Evolutionary conservation across 1,140 invertebrate species (phyloP).

Genomic region (Platyscapa corneri): DNA sequence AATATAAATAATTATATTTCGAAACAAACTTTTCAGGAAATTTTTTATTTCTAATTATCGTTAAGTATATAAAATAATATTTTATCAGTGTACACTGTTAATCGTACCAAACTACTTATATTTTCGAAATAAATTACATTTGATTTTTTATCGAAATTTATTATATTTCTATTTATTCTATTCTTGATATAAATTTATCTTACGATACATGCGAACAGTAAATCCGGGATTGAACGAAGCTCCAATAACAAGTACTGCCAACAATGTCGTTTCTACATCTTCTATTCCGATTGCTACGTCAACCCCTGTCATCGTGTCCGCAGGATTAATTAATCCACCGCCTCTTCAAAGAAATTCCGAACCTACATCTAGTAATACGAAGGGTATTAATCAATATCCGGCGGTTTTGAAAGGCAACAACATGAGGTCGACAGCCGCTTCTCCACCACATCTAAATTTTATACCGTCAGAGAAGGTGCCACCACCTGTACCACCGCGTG

Average conservation of each 20-base stretch:
- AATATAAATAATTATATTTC: too few relatives aligned
- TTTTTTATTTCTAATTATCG: neutral
- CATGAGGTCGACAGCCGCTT: conserved; percentile 50
- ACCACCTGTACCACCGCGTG: conserved; percentile 86
- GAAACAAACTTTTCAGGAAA: too few relatives aligned
- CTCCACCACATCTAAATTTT: conserved; percentile 67
- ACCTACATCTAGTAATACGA: conserved; percentile 56
- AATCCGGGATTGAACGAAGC: conserved; percentile 47
- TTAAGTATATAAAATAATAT: neutral
- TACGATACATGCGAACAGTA: conserved; percentile 11
- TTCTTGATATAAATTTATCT: conserved; percentile 9
- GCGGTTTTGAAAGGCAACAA: conserved; percentile 83
- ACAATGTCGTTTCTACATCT: conserved; percentile 36
- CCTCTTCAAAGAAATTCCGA: conserved; percentile 70
- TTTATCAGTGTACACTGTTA: neutral
- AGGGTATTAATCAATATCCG: conserved; percentile 73
- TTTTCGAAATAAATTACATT: neutral
- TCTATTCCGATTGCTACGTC: conserved; percentile 64
- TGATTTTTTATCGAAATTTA: neutral
- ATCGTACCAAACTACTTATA: neutral
- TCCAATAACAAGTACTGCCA: conserved; percentile 51
- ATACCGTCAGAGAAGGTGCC: conserved; percentile 78
- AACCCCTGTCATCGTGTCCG: conserved; percentile 62
- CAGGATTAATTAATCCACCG: conserved; percentile 76
- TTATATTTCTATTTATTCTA: neutral